Evolutionary conservation across 2,113 vertebrate genomes (phyloP).

Genomic region (Leptosomus discolor): DNA sequence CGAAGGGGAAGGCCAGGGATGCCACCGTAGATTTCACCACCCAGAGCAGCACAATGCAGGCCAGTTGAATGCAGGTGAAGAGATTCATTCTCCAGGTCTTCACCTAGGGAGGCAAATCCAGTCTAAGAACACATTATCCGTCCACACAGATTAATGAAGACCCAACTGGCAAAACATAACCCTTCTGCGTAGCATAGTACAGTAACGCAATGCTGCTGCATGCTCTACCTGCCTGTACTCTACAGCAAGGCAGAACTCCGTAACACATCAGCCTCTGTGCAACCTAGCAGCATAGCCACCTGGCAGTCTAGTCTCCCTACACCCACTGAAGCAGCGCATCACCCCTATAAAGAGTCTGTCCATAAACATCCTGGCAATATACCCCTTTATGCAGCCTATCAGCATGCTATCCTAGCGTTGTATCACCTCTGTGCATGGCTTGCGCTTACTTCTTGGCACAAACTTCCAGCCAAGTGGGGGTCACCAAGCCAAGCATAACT

Average conservation of each 20-base stretch:
- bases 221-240: not conserved
- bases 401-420: not conserved
- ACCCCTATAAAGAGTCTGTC: not conserved
- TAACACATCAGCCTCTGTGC: not conserved
- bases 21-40: slow-evolving; percentile 92
- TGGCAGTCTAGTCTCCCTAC: not conserved
- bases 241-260: not conserved
- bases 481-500: not conserved
- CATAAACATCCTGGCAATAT: not conserved
- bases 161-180: not conserved
- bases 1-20: slow-evolving; percentile 94
- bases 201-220: not conserved
- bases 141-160: not conserved
- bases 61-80: slow-evolving; percentile 93
- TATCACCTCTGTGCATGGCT: not conserved
- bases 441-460: not conserved
- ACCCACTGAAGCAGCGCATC: not conserved
- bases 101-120: slow-evolving; percentile 78
- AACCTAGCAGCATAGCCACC: not conserved
- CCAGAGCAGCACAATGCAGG: slow-evolving; percentile 92
- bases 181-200: not conserved
- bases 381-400: not conserved
- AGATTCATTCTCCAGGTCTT: slow-evolving; percentile 98
- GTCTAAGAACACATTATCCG: not conserved
- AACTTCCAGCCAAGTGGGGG: not conserved